A percentile compares a stretch with the other conserved stretches of the same genome.
Evolutionary conservation across 2,113 vertebrate genomes (phyloP).

Genomic region (Leptosomus discolor): DNA sequence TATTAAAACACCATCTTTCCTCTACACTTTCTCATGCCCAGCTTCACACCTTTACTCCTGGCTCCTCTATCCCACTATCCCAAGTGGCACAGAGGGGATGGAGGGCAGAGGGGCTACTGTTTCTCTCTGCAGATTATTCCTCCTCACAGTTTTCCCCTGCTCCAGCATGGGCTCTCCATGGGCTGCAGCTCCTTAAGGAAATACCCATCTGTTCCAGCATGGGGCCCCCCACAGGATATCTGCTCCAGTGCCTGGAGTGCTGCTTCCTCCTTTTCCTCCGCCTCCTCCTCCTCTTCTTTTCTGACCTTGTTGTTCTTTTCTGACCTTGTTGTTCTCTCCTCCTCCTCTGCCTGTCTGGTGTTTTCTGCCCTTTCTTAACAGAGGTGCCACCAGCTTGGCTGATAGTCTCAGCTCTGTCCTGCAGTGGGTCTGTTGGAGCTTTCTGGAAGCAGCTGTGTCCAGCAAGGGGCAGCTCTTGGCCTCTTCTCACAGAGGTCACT

Average conservation of each 20-base stretch:
- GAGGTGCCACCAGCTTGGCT: neutral
- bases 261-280: neutral
- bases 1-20: neutral
- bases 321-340: neutral
- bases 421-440: no score
- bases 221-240: neutral
- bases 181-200: neutral
- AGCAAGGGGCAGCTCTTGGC: neutral
- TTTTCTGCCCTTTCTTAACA: neutral
- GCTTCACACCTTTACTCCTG: neutral
- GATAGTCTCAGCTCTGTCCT: neutral
- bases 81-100: fast-evolving
- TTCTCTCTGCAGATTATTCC: neutral
- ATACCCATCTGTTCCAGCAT: neutral
- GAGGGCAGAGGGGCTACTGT: fast-evolving
- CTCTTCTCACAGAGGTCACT: neutral
- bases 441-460: neutral
- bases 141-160: neutral
- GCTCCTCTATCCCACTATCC: neutral
- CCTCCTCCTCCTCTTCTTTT: neutral
- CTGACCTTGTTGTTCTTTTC: neutral
- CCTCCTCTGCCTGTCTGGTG: fast-evolving
- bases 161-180: fast-evolving
- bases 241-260: neutral
- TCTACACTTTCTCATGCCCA: neutral